Percentiles rank a stretch among this genome's conserved stretches.
phyloP scores from a whole-genome alignment of 2,888 invertebrate species.

The Molanna angustata region DNA sequence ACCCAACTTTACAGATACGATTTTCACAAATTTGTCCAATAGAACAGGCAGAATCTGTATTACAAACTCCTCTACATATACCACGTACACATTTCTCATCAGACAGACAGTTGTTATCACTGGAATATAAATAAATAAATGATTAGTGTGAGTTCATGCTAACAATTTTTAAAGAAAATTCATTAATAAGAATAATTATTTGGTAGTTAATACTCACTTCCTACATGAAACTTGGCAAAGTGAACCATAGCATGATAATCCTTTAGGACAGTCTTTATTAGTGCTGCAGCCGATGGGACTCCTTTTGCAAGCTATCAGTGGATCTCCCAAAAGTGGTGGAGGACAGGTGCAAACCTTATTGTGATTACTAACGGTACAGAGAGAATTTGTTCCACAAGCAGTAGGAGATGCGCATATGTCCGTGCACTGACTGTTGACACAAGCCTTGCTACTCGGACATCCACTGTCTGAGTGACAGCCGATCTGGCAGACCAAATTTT shows the following conservation, averaged over 20 bases:
- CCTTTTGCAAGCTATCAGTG: constrained; percentile 69
- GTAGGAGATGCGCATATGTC: constrained; percentile 75
- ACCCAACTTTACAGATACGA: constrained; percentile 81
- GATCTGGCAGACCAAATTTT: constrained; percentile 71
- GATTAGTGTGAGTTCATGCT: not conserved
- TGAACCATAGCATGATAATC: constrained; percentile 74
- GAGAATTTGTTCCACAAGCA: constrained; percentile 80
- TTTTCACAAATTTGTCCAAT: constrained; percentile 84
- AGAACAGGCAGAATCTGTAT: constrained; percentile 78
- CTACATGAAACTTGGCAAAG: constrained; percentile 76
- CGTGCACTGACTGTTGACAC: constrained; percentile 74
- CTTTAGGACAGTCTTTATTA: constrained; percentile 66
- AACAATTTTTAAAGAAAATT: too few relatives aligned
- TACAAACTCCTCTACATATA: constrained; percentile 81
- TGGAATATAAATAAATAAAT: too few relatives aligned
- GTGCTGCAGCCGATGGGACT: constrained; percentile 61
- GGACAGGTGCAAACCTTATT: constrained; percentile 74
- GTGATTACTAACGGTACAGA: constrained; percentile 69
- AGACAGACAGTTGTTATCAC: constrained; percentile 77
- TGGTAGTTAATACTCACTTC: too few relatives aligned
- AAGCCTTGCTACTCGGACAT: constrained; percentile 70
- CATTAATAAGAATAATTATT: too few relatives aligned
- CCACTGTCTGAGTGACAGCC: constrained; percentile 81
- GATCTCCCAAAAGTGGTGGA: constrained; percentile 68
- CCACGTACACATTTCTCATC: constrained; percentile 85